Conservation (phyloP, 2,888 invertebrate species). For the Latheticus oryzae region DNA sequence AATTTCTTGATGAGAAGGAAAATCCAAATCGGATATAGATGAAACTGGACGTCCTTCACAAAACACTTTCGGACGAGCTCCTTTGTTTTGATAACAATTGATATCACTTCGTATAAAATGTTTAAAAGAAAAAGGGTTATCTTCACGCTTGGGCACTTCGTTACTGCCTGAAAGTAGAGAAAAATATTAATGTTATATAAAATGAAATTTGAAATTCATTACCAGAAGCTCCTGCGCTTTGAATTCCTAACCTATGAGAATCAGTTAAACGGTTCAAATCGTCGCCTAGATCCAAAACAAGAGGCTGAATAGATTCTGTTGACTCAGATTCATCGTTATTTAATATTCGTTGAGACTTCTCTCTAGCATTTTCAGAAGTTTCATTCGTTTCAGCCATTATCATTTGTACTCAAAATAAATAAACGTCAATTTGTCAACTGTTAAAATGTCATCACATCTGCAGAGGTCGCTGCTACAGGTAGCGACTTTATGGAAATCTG, state of each 20-base stretch:
- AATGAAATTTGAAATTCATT: too few relatives aligned
- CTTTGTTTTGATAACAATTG: constrained; percentile 75
- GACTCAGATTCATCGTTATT: constrained; percentile 44
- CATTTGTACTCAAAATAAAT: constrained; percentile 31
- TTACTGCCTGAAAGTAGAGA: constrained; percentile 25
- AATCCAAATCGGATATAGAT: constrained; percentile 65
- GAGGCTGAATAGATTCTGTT: constrained; percentile 43
- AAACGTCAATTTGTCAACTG: constrained; percentile 27
- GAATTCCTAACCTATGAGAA: constrained; percentile 55
- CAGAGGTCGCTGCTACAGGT: too few relatives aligned
- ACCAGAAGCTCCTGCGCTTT: constrained; percentile 50
- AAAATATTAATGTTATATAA: constrained; percentile 15
- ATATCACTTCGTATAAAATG: constrained; percentile 82
- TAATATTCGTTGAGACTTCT: constrained; percentile 8
- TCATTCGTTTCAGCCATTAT: constrained; percentile 39
- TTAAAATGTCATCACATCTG: constrained; percentile 1
- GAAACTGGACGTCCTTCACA: constrained; percentile 61
- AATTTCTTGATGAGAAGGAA: constrained; percentile 59
- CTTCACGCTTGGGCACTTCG: constrained; percentile 67
- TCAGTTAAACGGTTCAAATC: constrained; percentile 53
- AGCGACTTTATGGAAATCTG: too few relatives aligned
- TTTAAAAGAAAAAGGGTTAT: constrained; percentile 87
- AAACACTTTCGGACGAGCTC: constrained; percentile 83
- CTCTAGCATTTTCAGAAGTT: constrained; percentile 26
- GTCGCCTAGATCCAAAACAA: constrained; percentile 56